Conservation (phyloP, 2,888 invertebrate species). For the Spicauda simplicius region DNA sequence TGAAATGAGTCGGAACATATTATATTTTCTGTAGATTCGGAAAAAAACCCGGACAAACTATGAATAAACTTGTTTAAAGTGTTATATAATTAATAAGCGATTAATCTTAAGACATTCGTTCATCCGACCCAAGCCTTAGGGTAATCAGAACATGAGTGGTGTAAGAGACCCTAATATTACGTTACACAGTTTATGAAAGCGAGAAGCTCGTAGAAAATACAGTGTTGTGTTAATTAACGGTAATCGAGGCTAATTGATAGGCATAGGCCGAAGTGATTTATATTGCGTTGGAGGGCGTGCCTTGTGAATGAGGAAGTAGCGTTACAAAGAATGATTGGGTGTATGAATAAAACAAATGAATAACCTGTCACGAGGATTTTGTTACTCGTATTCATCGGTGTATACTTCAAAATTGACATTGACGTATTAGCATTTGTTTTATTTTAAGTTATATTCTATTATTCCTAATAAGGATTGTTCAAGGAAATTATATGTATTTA, state of each 20-base stretch:
- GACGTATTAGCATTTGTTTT: neutral
- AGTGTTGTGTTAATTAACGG: constrained; percentile 49
- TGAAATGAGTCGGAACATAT: no score
- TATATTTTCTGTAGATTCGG: no score
- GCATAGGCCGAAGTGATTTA: constrained; percentile 47
- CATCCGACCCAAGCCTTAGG: constrained; percentile 12
- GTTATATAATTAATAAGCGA: neutral
- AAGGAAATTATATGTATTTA: no score
- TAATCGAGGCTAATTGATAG: constrained; percentile 52
- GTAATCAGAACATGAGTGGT: constrained; percentile 26
- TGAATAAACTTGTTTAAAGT: no score
- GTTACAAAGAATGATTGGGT: constrained; percentile 6
- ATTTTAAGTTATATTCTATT: neutral
- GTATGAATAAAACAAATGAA: neutral
- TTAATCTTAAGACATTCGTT: neutral
- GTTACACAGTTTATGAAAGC: constrained; percentile 44
- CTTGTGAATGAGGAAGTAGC: constrained; percentile 34
- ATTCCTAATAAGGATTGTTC: no score
- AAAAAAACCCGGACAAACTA: no score
- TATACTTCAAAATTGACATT: neutral
- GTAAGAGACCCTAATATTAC: constrained; percentile 33
- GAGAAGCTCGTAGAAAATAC: constrained; percentile 46
- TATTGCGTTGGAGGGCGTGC: constrained; percentile 33
- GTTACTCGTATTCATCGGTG: neutral
- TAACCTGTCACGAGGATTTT: neutral